Percentiles rank a stretch among this genome's conserved stretches.
Conservation (phyloP, 2,888 invertebrate genomes). For the Hydriomena furcata region DNA sequence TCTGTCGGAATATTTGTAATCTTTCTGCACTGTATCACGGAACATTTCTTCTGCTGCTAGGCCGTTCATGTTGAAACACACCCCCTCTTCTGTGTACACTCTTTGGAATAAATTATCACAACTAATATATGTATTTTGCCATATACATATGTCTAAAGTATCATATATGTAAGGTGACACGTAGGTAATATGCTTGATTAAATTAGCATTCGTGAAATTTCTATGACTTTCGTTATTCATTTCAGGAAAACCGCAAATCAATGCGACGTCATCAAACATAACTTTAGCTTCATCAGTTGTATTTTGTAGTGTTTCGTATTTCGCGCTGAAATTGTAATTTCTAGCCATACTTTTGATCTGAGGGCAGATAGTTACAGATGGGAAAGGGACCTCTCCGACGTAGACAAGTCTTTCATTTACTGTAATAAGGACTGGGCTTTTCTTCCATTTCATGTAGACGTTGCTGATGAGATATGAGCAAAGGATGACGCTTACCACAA, state of each 20-base stretch:
- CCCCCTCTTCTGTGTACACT: constrained; percentile 49
- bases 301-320: not conserved
- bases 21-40: constrained; percentile 11
- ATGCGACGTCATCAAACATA: constrained; percentile 1
- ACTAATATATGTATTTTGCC: constrained; percentile 6
- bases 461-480: constrained; percentile 47
- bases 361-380: constrained; percentile 57
- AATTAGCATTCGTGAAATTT: constrained; percentile 5
- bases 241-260: not conserved
- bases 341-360: constrained; percentile 42
- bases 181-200: constrained; percentile 19
- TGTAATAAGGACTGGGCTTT: constrained; percentile 56
- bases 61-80: constrained; percentile 53
- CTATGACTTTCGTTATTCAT: not conserved
- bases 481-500: constrained; percentile 44
- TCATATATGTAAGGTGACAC: constrained; percentile 30
- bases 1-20: constrained; percentile 11
- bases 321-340: constrained; percentile 39
- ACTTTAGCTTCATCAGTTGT: not conserved
- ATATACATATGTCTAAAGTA: constrained; percentile 20
- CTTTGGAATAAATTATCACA: constrained; percentile 29
- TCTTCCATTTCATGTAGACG: constrained; percentile 54
- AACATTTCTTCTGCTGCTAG: constrained; percentile 49
- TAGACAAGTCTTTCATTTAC: constrained; percentile 49
- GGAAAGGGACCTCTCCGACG: constrained; percentile 57